A percentile compares a stretch with the other conserved stretches of the same genome.
phyloP scores from a whole-genome alignment of 2,797 vertebrate species.

The Sebastiscus tertius region DNA sequence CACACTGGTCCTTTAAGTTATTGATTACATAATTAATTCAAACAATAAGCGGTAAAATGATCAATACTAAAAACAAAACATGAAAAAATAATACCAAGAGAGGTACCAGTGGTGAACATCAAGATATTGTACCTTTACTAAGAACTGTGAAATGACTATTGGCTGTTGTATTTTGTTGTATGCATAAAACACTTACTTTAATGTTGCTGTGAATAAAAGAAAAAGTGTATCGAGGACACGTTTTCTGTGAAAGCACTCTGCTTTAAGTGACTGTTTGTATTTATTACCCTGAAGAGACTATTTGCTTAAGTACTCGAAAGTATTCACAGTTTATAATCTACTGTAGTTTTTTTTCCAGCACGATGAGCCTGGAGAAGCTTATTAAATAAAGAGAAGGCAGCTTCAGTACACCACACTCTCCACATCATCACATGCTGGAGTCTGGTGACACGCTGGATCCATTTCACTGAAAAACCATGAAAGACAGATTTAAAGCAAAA shows the following conservation, averaged over 20 bases:
- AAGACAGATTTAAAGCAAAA: slow-evolving; percentile 29
- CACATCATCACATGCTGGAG: slow-evolving; percentile 18
- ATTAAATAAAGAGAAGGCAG: slow-evolving; percentile 19
- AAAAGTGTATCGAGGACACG: neutral
- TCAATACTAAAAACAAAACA: neutral
- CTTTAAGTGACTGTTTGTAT: neutral
- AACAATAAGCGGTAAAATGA: neutral
- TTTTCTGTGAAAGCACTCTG: slow-evolving; percentile 4
- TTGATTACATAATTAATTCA: too few species aligned
- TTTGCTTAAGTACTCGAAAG: slow-evolving; percentile 10
- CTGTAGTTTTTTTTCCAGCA: neutral
- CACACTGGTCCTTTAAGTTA: too few species aligned
- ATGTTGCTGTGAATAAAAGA: neutral
- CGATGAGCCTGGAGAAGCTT: slow-evolving; percentile 6
- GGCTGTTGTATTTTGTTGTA: neutral
- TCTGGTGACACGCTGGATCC: neutral
- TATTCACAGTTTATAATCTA: slow-evolving; percentile 7
- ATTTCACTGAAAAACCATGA: slow-evolving; percentile 7
- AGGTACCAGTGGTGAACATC: neutral
- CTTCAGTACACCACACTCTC: neutral
- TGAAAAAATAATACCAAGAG: neutral
- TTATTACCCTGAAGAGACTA: neutral
- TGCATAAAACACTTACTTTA: neutral
- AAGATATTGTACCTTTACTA: neutral
- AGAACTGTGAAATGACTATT: neutral